A percentile compares a stretch with the other conserved stretches of the same genome.
These are phyloP conservation scores for Allobates femoralis DNA, from an alignment of 2,797 vertebrate genomes.

Conservation along the genomic window DNA sequence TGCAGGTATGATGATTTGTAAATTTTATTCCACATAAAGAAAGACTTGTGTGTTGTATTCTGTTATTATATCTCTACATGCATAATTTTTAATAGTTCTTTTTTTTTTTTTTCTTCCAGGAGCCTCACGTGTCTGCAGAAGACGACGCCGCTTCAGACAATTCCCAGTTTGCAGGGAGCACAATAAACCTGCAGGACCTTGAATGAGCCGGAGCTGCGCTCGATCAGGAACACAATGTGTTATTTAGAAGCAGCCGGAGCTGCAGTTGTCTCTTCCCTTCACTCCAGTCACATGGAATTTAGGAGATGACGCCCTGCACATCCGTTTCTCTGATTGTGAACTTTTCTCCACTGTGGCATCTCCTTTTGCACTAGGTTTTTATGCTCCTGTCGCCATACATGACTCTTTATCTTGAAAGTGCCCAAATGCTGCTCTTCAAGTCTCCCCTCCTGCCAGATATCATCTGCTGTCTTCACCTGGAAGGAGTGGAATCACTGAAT, in stretches of 20 bases:
- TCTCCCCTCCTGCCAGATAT: neutral
- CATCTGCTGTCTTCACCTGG: neutral
- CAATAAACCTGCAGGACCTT: constrained; percentile 91
- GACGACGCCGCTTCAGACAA: constrained; percentile 86
- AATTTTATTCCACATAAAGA: neutral
- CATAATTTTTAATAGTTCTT: neutral
- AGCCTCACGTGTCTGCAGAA: constrained; percentile 84
- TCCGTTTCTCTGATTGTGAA: neutral
- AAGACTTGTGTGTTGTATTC: too few relatives aligned
- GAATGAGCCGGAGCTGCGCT: constrained; percentile 70
- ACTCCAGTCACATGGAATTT: neutral
- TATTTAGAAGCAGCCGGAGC: neutral
- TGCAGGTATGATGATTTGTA: constrained; percentile 82
- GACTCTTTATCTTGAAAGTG: neutral
- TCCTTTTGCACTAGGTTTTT: constrained; percentile 50
- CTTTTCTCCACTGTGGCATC: neutral
- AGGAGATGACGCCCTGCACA: neutral
- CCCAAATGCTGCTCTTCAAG: constrained; percentile 6
- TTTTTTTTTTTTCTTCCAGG: constrained; percentile 72
- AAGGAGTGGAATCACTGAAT: neutral
- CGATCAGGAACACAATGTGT: neutral
- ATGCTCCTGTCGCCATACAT: neutral
- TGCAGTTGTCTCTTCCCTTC: neutral
- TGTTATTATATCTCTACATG: neutral
- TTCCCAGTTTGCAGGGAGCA: constrained; percentile 89